Evolutionary conservation across 2,797 vertebrate genomes (phyloP).

Genomic region (Sparidentex hasta): DNA sequence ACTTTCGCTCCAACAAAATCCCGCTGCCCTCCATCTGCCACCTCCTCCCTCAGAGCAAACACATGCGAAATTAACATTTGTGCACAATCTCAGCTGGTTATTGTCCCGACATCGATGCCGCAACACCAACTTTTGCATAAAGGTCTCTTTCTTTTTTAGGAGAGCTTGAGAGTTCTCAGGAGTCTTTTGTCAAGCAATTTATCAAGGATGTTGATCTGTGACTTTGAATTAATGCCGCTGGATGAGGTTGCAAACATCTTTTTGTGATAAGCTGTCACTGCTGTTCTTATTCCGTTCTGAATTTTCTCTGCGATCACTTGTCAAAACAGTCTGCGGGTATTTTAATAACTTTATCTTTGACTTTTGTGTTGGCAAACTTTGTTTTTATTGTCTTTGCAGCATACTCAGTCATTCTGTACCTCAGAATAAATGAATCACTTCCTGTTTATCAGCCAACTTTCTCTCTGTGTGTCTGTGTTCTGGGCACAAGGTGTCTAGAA

Average conservation of each 20-base stretch:
- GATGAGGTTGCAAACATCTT: not conserved
- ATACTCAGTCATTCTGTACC: not conserved
- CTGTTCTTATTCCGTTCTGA: not conserved
- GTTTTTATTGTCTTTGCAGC: not conserved
- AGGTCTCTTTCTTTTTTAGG: conserved; percentile 19
- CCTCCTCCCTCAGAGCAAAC: conserved; percentile 59
- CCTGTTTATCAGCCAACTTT: conserved; percentile 17
- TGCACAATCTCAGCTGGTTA: conserved; percentile 35
- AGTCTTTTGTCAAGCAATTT: not conserved
- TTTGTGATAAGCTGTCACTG: not conserved
- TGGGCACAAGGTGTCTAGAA: not conserved
- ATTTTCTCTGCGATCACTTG: not conserved
- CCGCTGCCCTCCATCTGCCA: conserved; percentile 58
- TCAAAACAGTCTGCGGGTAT: not conserved
- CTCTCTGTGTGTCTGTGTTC: no score
- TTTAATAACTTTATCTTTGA: not conserved
- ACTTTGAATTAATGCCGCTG: not conserved
- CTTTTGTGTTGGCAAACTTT: not conserved
- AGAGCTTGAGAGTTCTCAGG: not conserved
- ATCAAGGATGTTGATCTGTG: not conserved
- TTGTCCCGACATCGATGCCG: conserved; percentile 44
- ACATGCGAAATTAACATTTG: conserved; percentile 72
- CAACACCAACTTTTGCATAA: not conserved
- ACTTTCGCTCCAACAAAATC: conserved; percentile 54
- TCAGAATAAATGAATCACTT: conserved; percentile 19